A percentile compares a stretch with the other conserved stretches of the same genome.
These are phyloP conservation scores for Tachycineta bicolor DNA, from an alignment of 2,113 vertebrate species.

Conservation along the genomic window DNA sequence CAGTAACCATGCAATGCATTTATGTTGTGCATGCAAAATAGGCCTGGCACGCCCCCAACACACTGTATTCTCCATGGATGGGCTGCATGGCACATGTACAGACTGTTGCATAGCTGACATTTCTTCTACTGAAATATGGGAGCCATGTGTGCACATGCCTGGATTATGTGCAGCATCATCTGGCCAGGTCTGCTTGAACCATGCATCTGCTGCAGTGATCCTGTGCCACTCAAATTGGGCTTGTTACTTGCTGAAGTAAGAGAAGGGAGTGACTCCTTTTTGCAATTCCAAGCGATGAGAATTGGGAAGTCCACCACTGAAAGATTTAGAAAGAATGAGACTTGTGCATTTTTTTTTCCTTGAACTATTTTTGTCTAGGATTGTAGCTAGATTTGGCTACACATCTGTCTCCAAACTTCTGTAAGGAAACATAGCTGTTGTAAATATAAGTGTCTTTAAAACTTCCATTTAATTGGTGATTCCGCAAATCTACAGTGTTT, in stretches of 20 bases:
- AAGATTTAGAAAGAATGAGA: not conserved
- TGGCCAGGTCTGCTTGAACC: not conserved
- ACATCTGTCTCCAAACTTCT: not conserved
- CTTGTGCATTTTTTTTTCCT: not conserved
- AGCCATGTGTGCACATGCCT: not conserved
- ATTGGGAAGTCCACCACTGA: not conserved
- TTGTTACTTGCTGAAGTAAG: not conserved
- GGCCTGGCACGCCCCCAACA: not conserved
- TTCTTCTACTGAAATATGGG: not conserved
- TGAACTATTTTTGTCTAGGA: not conserved
- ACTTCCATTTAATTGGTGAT: not conserved
- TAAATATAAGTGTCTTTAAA: not conserved
- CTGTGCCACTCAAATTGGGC: not conserved
- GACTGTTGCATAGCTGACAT: not conserved
- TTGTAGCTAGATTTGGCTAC: not conserved
- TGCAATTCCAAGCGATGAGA: not conserved
- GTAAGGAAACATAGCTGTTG: not conserved
- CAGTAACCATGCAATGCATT: not conserved
- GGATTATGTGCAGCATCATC: not conserved
- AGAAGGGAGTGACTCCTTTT: not conserved
- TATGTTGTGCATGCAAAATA: not conserved
- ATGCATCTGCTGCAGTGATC: not conserved
- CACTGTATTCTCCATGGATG: not conserved
- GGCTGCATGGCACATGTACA: not conserved
- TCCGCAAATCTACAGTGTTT: constrained; percentile 10